A percentile compares a stretch with the other conserved stretches of the same genome.
These are phyloP conservation scores for Psittacula cyanocephala DNA, from an alignment of 2,113 vertebrate species.

Conservation along the genomic window DNA sequence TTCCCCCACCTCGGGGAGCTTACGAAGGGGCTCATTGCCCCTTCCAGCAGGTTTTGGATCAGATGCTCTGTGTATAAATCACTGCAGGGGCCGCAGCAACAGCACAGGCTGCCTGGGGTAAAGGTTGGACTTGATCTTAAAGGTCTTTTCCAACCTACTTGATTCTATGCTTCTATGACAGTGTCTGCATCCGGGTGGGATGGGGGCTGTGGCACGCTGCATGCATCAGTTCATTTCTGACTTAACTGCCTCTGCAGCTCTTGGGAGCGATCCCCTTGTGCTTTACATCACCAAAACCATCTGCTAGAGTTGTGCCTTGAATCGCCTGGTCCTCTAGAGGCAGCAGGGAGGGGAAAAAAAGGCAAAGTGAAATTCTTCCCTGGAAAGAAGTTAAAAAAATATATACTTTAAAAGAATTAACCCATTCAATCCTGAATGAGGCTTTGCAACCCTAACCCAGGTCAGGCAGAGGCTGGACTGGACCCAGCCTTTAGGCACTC, in stretches of 20 bases:
- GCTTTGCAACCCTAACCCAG: neutral
- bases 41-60: neutral
- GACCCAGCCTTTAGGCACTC: neutral
- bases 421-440: neutral
- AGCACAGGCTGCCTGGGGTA: neutral
- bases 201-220: neutral
- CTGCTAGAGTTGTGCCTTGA: conserved; percentile 48
- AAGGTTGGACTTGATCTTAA: neutral
- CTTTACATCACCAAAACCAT: conserved; percentile 43
- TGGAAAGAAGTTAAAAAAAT: neutral
- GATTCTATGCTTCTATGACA: neutral
- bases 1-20: neutral
- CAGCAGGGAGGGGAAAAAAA: conserved; percentile 32
- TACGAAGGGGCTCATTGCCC: neutral
- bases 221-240: neutral
- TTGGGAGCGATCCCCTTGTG: neutral
- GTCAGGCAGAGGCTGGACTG: neutral
- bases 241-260: conserved; percentile 11
- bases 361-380: conserved; percentile 45
- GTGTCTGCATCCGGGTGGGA: neutral
- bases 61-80: accelerated
- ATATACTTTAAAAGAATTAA: neutral
- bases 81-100: neutral
- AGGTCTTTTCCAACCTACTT: neutral
- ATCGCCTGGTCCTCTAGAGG: conserved; percentile 63